A percentile compares a stretch with the other conserved stretches of the same genome.
These are phyloP conservation scores for Hanleya hanleyi DNA, from an alignment of 2,888 invertebrate species.

Conservation along the genomic window DNA sequence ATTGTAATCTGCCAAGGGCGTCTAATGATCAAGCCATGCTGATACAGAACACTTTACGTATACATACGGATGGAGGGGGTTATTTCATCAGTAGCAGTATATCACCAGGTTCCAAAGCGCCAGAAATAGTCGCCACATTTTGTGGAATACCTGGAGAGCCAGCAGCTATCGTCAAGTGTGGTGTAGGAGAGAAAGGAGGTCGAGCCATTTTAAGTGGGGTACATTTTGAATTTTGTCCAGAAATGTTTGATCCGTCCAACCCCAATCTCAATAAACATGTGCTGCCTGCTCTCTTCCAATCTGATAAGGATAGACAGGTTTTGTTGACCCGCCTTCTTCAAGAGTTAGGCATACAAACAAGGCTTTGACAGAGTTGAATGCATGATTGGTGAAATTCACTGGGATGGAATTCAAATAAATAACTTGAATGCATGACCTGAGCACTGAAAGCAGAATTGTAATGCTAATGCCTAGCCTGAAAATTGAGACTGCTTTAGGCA, in stretches of 20 bases:
- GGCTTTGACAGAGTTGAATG: too few species aligned
- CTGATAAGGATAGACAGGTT: background rate
- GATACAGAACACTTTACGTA: background rate
- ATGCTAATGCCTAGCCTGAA: too few species aligned
- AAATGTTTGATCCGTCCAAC: slow-evolving; percentile 29
- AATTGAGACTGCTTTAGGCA: too few species aligned
- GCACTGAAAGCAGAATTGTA: too few species aligned
- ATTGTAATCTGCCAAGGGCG: background rate
- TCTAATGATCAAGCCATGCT: background rate
- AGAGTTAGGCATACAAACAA: background rate
- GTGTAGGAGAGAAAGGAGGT: slow-evolving; percentile 47
- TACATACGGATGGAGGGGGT: background rate
- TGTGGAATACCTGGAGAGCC: slow-evolving; percentile 37
- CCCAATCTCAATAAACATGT: background rate
- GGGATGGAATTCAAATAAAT: too few species aligned
- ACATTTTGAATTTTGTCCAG: slow-evolving; percentile 57
- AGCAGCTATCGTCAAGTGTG: slow-evolving; percentile 55
- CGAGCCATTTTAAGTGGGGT: slow-evolving; percentile 54
- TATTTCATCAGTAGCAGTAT: too few species aligned
- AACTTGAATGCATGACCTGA: too few species aligned
- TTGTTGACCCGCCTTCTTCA: background rate
- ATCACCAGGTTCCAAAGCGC: too few species aligned
- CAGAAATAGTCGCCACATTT: too few species aligned
- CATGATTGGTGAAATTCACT: too few species aligned
- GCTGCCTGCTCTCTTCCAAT: background rate